A percentile compares a stretch with the other conserved stretches of the same genome.
These are phyloP conservation scores for Ophioninae sp. DNA, from an alignment of 2,888 invertebrate species.

Conservation along the genomic window DNA sequence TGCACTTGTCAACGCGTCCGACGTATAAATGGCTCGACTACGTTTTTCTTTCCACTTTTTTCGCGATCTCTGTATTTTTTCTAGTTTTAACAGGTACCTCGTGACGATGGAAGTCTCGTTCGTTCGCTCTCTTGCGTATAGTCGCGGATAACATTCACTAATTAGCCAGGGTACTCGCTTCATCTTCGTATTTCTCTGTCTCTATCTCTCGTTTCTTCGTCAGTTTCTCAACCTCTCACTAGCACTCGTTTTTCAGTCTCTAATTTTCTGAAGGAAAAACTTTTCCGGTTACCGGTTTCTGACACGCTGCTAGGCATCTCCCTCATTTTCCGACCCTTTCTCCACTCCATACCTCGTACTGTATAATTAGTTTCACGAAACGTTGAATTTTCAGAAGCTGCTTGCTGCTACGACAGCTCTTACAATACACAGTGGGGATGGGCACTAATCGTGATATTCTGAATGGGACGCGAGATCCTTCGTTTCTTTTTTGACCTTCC, in stretches of 20 bases:
- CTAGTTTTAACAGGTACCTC: constrained; percentile 4
- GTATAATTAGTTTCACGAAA: constrained; percentile 51
- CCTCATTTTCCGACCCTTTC: constrained; percentile 13
- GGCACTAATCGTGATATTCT: constrained; percentile 16
- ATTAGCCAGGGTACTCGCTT: constrained; percentile 45
- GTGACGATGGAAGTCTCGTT: constrained; percentile 9
- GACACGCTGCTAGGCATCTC: constrained; percentile 34
- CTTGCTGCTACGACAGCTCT: constrained; percentile 13
- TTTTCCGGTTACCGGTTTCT: constrained; percentile 32
- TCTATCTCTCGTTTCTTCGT: constrained; percentile 10
- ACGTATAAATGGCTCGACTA: constrained; percentile 47
- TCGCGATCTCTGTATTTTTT: constrained; percentile 22
- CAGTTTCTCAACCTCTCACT: constrained; percentile 1
- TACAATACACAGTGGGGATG: constrained; percentile 4
- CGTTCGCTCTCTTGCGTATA: constrained; percentile 29
- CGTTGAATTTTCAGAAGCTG: constrained; percentile 45
- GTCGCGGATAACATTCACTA: constrained; percentile 52
- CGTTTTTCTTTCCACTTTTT: not conserved
- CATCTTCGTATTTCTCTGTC: not conserved
- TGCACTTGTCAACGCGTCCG: constrained; percentile 51
- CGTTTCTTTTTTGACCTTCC: not conserved
- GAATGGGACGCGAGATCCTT: not conserved
- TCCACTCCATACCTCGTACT: not conserved
- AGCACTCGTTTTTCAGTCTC: constrained; percentile 34
- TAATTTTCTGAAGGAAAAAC: constrained; percentile 53